Evolutionary conservation across 1,140 invertebrate genomes (phyloP).

Genomic region (Adelges cooleyi): DNA sequence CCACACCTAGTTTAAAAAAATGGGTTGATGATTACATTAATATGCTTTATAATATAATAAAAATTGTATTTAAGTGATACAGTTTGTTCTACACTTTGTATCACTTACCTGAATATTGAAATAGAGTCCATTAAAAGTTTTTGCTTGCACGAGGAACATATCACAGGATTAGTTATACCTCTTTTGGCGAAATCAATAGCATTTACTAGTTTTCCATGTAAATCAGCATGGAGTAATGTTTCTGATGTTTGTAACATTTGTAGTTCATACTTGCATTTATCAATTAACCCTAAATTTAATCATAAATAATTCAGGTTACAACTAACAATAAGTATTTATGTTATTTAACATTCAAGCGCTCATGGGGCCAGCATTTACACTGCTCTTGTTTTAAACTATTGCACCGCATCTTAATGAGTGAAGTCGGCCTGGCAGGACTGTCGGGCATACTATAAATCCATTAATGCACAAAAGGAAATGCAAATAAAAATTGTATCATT

Average conservation of each 20-base stretch:
- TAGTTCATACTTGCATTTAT: constrained; percentile 35
- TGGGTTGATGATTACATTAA: background rate
- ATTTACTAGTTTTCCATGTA: constrained; percentile 32
- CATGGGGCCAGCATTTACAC: too few species aligned
- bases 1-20: constrained; percentile 33
- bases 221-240: constrained; percentile 32
- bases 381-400: too few species aligned
- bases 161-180: constrained; percentile 31
- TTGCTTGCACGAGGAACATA: constrained; percentile 32
- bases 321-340: too few species aligned
- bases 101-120: constrained; percentile 7
- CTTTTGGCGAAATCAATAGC: constrained; percentile 28
- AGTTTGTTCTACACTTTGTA: background rate
- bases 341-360: too few species aligned
- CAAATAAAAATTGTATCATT: background rate
- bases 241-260: constrained; percentile 32
- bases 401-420: too few species aligned
- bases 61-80: background rate
- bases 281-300: constrained; percentile 35
- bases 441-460: too few species aligned
- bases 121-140: constrained; percentile 8
- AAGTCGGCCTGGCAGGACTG: too few species aligned
- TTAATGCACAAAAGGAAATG: background rate
- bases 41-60: background rate
- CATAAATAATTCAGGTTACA: too few species aligned